Base-by-base conservation (phyloP, 2,888 invertebrate genomes). In the Nephrotoma guestfalica region DNA sequence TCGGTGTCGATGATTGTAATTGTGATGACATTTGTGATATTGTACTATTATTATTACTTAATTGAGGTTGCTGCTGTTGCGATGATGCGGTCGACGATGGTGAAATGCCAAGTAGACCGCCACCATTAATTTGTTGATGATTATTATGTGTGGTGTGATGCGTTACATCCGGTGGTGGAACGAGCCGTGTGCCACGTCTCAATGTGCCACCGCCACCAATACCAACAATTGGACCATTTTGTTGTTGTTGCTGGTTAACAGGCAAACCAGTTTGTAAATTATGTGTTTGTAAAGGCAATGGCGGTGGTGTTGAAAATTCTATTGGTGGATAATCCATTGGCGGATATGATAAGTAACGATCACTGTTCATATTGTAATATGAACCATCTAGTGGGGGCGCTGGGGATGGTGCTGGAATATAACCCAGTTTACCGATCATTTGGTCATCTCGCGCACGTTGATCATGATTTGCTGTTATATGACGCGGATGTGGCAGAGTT, bases 331-430 rank as follows among this genome's bases (percentile, higher is more conserved):
- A 91, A 89, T 91, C 90, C 88, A 94, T 92, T 86, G 96, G 96
- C 45, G 96, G 96, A 91, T 96, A 96, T 0, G 96, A 96, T 87
- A 96, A 93, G 90, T 96, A 96, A 89, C 96, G 93, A 88, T 96
- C 96, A 2, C 96, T 95, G 83, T 94, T 92, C 94, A 96, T 95
- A 90, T 96, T 96, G 92, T 95, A 96, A 90, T 96, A 96, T 51
- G 96, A 95, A 86, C 96, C 96, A 89, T 96, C 96, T 43, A 95
- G 93, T 0, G 96, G 96, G 2, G 95, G 95, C 90, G 95, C 95
- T 57, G 96, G 95, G 87, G 95, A 95, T 87, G 94, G 94, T 90
- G 91, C 91, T 90, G 91, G 91, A 89, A 91, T 91, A 88, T 91
- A 91, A 87, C 91, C 90, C 88, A 90, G 90, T 89, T 91, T 91